These are phyloP conservation scores for Sisyra terminalis DNA, from an alignment of 2,888 invertebrate genomes.

Conservation along the genomic window DNA sequence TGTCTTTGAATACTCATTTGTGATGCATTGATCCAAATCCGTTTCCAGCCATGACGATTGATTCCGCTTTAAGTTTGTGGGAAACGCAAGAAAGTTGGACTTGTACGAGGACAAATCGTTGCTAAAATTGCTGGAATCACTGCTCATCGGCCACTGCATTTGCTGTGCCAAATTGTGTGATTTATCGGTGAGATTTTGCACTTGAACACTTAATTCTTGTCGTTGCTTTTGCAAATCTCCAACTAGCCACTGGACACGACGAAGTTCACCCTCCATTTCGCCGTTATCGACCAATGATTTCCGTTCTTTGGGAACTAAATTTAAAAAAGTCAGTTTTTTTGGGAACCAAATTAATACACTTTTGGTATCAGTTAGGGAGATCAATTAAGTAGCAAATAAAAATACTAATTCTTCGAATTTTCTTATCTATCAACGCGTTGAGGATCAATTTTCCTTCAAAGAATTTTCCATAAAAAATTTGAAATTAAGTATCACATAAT, in stretches of 20 bases:
- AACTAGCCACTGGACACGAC: constrained; percentile 67
- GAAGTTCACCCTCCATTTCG: constrained; percentile 56
- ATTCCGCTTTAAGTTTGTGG: constrained; percentile 27
- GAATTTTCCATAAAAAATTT: too few species aligned
- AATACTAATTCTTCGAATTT: too few species aligned
- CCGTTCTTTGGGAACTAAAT: constrained; percentile 7
- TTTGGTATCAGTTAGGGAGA: too few species aligned
- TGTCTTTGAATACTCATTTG: constrained; percentile 32
- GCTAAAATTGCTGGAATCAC: background rate
- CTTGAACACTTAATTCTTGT: constrained; percentile 72
- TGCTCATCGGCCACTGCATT: constrained; percentile 22
- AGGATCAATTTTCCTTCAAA: too few species aligned
- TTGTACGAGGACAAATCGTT: background rate
- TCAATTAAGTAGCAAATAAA: too few species aligned
- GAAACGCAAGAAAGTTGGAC: too few species aligned
- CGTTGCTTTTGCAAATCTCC: constrained; percentile 74
- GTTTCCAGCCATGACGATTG: constrained; percentile 75
- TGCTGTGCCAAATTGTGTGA: constrained; percentile 52
- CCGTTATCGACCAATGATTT: background rate
- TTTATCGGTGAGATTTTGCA: constrained; percentile 68
- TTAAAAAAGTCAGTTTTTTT: background rate
- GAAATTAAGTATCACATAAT: too few species aligned
- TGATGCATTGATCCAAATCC: constrained; percentile 46
- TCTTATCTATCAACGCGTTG: too few species aligned
- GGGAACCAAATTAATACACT: background rate